A percentile compares a stretch with the other conserved stretches of the same genome.
Evolutionary conservation across 2,888 invertebrate genomes (phyloP).

Genomic region (Liposcelis brunnea): DNA sequence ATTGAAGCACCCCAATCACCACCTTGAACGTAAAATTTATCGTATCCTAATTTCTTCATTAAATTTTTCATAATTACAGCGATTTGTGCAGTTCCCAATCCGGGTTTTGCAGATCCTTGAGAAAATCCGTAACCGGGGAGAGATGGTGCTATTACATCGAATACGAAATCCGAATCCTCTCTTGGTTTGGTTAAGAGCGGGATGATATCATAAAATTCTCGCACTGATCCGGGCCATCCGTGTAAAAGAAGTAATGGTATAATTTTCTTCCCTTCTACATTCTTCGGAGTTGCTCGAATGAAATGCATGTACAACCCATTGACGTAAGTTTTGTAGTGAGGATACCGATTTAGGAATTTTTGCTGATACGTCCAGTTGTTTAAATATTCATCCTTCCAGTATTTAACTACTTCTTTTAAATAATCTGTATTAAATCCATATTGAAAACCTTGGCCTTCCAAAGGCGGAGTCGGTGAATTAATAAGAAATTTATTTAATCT

Average conservation of each 20-base stretch:
- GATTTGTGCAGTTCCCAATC: conserved; percentile 37
- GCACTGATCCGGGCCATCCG: conserved; percentile 73
- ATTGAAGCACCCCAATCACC: conserved; percentile 70
- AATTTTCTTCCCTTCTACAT: conserved; percentile 27
- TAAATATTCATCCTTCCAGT: conserved; percentile 57
- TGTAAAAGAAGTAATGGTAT: conserved; percentile 56
- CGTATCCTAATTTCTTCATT: conserved; percentile 49
- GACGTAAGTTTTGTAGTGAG: conserved; percentile 58
- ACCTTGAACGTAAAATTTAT: conserved; percentile 52
- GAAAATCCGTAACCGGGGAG: conserved; percentile 55
- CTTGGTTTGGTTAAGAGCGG: conserved; percentile 40
- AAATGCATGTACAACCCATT: conserved; percentile 53
- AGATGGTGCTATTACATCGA: conserved; percentile 48
- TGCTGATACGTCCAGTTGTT: conserved; percentile 49
- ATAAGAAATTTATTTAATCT: conserved; percentile 37
- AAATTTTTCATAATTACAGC: conserved; percentile 43
- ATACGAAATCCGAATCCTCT: conserved; percentile 37
- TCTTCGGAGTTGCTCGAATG: conserved; percentile 44
- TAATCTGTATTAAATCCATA: conserved; percentile 66
- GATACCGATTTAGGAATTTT: conserved; percentile 48
- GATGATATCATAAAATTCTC: conserved; percentile 62
- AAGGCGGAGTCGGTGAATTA: conserved; percentile 37
- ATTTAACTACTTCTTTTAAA: conserved; percentile 45
- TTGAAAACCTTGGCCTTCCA: conserved; percentile 28
- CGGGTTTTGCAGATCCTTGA: conserved; percentile 41